These are phyloP conservation scores for Pica pica DNA, from an alignment of 2,113 vertebrate species.

Conservation along the genomic window DNA sequence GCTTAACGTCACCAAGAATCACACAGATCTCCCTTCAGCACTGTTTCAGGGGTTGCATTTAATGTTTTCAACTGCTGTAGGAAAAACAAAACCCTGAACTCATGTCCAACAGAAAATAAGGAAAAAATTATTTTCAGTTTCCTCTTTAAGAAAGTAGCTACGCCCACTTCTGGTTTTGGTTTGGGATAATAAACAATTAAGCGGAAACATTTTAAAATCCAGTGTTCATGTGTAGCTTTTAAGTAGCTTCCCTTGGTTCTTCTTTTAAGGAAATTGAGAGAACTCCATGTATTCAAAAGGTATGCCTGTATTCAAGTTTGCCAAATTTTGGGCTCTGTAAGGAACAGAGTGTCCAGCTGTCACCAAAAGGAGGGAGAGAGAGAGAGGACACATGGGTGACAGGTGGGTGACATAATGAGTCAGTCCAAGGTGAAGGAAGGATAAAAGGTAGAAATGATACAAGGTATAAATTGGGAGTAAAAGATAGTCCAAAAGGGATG, in stretches of 20 bases:
- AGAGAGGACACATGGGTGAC: background rate
- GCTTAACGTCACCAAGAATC: background rate
- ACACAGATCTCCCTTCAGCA: background rate
- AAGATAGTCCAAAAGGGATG: background rate
- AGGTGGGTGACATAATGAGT: background rate
- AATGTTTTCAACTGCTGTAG: background rate
- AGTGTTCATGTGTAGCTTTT: background rate
- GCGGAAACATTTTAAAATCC: constrained; percentile 7
- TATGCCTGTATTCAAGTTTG: background rate
- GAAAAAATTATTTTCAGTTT: constrained; percentile 4
- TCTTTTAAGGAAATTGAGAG: constrained; percentile 3
- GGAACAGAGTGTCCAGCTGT: background rate
- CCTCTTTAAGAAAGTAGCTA: constrained; percentile 12
- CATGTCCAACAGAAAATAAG: background rate
- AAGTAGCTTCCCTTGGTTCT: constrained; percentile 22
- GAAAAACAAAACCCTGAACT: background rate
- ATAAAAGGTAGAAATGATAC: background rate
- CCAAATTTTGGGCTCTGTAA: background rate
- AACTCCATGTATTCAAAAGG: background rate
- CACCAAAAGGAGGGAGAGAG: background rate
- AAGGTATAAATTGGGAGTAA: background rate
- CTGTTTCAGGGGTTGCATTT: background rate
- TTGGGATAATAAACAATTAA: constrained; percentile 45
- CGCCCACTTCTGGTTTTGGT: background rate
- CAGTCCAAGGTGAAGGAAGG: background rate